A percentile compares a stretch with the other conserved stretches of the same genome.
phyloP scores from a whole-genome alignment of 2,888 invertebrate species.

The Actias luna region DNA sequence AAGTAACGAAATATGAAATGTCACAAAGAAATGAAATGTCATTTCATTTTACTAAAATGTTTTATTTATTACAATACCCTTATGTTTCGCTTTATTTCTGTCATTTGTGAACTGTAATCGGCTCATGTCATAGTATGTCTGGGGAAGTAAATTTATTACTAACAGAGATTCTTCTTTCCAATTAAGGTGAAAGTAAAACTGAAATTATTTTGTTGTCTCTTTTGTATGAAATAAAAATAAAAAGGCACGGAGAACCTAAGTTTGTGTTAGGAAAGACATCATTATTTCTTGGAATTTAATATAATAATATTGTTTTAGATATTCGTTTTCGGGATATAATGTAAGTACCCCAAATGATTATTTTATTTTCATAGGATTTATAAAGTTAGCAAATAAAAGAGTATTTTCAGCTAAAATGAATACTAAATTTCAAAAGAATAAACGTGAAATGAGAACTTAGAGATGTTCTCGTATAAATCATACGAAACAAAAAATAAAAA shows the following conservation, averaged over 20 bases:
- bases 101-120: constrained; percentile 11
- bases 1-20: background rate
- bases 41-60: background rate
- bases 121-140: constrained; percentile 14
- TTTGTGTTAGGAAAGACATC: background rate
- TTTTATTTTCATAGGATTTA: too few species aligned
- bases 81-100: constrained; percentile 2
- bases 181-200: constrained; percentile 7
- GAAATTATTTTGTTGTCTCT: background rate
- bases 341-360: too few species aligned
- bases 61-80: background rate
- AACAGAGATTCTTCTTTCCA: constrained; percentile 9
- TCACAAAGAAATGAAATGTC: background rate
- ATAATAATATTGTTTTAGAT: too few species aligned
- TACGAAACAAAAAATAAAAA: too few species aligned
- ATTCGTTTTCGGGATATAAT: too few species aligned
- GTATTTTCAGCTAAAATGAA: too few species aligned
- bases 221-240: background rate
- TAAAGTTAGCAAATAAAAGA: too few species aligned
- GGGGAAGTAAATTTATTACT: constrained; percentile 15
- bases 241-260: background rate
- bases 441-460: too few species aligned
- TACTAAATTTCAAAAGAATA: too few species aligned
- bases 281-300: too few species aligned
- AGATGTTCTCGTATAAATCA: too few species aligned